Conservation (phyloP, 92 coral and sea anemone species). For the Zoanthus solanderi region DNA sequence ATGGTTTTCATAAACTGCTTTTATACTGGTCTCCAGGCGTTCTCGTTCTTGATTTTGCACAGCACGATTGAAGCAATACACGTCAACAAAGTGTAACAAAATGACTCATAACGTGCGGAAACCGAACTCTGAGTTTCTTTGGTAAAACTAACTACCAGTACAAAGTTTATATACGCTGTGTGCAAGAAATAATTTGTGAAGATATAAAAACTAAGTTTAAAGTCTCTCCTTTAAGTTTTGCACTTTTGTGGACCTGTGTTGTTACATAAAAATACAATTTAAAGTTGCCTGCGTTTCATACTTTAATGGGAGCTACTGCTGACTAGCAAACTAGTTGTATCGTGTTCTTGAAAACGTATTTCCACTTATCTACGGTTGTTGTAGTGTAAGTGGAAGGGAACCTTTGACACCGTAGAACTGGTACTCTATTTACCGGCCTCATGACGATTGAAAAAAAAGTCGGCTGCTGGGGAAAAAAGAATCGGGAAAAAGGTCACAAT, state of each 20-base stretch:
- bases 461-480: neutral
- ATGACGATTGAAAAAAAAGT: neutral
- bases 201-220: neutral
- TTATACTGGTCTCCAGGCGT: neutral
- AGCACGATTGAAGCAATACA: neutral
- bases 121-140: constrained; percentile 6
- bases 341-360: constrained; percentile 1
- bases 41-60: neutral
- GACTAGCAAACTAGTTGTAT: constrained; percentile 3
- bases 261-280: neutral
- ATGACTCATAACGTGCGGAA: constrained; percentile 9
- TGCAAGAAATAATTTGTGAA: constrained; percentile 11
- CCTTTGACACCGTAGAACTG: no score
- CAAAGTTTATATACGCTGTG: constrained; percentile 24
- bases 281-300: constrained; percentile 6
- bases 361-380: neutral
- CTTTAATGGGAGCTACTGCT: neutral
- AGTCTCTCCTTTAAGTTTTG: neutral
- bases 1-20: neutral
- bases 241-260: neutral
- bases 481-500: no score
- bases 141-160: constrained; percentile 22
- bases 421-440: no score
- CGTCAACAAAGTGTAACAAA: constrained; percentile 6
- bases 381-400: no score